Evolutionary conservation across 2,888 invertebrate species (phyloP), one percentile per base, ranked within the genome.

Genomic region (Andrena fulva): DNA sequence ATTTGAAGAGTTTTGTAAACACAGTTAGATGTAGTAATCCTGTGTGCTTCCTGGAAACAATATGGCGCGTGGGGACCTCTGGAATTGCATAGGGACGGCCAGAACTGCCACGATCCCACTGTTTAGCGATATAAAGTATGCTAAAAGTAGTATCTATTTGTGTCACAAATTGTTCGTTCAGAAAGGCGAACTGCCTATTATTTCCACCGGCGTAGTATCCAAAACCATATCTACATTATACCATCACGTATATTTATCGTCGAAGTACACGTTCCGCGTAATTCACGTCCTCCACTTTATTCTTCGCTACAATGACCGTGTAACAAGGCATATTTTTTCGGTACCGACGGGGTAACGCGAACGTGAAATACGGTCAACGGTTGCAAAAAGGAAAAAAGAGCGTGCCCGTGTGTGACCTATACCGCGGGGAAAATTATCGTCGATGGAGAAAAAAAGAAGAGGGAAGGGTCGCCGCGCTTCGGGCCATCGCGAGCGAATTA

Each of bases 401-500:
- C 20, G 50, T 35, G 42, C 56, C 52, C 35, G 24, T 31, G 12
- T 42, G 42, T 62, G 71, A 67, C 52, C 31, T 60, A 54, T 48
- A 67, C 33, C 48, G 66, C 10, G 74, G 62, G 66, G 48, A 68
- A 60, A 82, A 80, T 83, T 76, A 83, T 80, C 60, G 63, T 20
- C 60, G 83, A 54, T 60, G 52, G 20, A 42, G 67, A 60, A 73
- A 42, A 60, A 29, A 67, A 35, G 56, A 42, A 33, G 24, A 10
- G 35, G 16, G n/a, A 8, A 64, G 54, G 71, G 33, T 71, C 24
- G 60, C 59, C 31, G 56, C 29, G 68, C 56, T 71, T 54, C 64
- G 31, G 24, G n/a, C 52, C 67, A 74, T 84, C 68, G 71, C 59
- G 33, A 42, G 33, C 60, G 81, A 81, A 84, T 85, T 81, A 77